Percentiles rank a stretch among this genome's conserved stretches.
Conservation (phyloP, 2,888 invertebrate genomes). For the Ennomos fuscantarius region DNA sequence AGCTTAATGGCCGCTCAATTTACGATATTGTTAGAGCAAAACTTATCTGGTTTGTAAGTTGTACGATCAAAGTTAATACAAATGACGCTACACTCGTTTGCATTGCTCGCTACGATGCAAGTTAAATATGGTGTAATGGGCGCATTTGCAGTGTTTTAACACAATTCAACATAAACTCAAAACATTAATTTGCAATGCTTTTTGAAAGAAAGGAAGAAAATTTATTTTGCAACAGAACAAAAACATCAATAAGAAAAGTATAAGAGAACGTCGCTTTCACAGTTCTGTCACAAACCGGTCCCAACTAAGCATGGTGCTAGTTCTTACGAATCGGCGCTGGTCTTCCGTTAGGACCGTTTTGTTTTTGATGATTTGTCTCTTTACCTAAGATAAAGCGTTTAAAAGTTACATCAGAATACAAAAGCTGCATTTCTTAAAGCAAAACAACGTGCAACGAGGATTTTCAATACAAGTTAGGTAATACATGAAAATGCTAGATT, state of each 20-base stretch:
- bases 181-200: slow-evolving; percentile 24
- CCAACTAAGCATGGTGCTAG: no score
- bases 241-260: no score
- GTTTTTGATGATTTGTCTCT: slow-evolving; percentile 12
- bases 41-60: slow-evolving; percentile 73
- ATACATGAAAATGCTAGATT: not conserved
- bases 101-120: slow-evolving; percentile 51
- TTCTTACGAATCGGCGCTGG: no score
- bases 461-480: not conserved
- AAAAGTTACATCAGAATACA: slow-evolving; percentile 11
- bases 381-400: slow-evolving; percentile 12
- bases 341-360: no score
- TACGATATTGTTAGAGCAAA: slow-evolving; percentile 67
- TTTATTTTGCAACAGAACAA: no score
- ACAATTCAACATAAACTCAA: slow-evolving; percentile 40
- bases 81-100: slow-evolving; percentile 64
- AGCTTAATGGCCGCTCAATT: slow-evolving; percentile 59
- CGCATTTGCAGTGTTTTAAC: slow-evolving; percentile 55
- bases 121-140: slow-evolving; percentile 52
- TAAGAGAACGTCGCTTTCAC: no score
- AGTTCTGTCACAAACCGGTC: no score
- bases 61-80: slow-evolving; percentile 65
- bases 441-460: slow-evolving; percentile 6
- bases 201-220: no score
- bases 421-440: slow-evolving; percentile 6